Conservation (phyloP, 2,888 invertebrate species). For the Drosophila parthenogenetica region DNA sequence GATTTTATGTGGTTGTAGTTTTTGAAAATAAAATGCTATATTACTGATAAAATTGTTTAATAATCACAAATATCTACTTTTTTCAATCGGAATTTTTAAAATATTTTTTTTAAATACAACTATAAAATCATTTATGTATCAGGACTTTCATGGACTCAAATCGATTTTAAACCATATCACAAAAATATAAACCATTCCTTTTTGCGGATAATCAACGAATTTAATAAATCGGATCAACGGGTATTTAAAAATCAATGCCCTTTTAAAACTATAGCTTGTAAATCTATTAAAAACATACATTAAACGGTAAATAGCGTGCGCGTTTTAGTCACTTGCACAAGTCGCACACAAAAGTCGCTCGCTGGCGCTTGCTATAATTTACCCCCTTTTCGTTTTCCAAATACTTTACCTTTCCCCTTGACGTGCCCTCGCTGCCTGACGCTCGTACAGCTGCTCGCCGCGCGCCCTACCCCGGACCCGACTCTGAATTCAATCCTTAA, state of each 20-base stretch:
- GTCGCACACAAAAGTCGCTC: constrained; percentile 52
- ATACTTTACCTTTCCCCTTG: not conserved
- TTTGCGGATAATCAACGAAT: not conserved
- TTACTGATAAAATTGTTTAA: too few species aligned
- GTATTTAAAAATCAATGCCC: constrained; percentile 10
- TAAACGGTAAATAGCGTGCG: constrained; percentile 29
- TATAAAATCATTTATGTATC: too few species aligned
- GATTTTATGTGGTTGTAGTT: constrained; percentile 35
- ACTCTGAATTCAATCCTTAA: not conserved
- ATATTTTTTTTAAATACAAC: not conserved
- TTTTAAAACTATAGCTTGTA: not conserved
- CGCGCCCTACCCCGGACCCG: constrained; percentile 14
- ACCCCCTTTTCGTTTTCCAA: not conserved
- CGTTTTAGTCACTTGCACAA: constrained; percentile 42
- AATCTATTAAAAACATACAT: constrained; percentile 27
- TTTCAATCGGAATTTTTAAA: too few species aligned
- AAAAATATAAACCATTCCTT: too few species aligned
- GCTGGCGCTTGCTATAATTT: constrained; percentile 68
- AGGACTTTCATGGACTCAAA: not conserved
- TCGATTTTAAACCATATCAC: not conserved
- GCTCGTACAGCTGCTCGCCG: constrained; percentile 47
- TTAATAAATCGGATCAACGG: constrained; percentile 17
- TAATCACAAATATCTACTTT: too few species aligned
- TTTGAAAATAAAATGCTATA: constrained; percentile 2
- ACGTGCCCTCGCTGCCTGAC: constrained; percentile 19